These are phyloP conservation scores for Bombycilla garrulus DNA, from an alignment of 2,113 vertebrate genomes.

Conservation along the genomic window DNA sequence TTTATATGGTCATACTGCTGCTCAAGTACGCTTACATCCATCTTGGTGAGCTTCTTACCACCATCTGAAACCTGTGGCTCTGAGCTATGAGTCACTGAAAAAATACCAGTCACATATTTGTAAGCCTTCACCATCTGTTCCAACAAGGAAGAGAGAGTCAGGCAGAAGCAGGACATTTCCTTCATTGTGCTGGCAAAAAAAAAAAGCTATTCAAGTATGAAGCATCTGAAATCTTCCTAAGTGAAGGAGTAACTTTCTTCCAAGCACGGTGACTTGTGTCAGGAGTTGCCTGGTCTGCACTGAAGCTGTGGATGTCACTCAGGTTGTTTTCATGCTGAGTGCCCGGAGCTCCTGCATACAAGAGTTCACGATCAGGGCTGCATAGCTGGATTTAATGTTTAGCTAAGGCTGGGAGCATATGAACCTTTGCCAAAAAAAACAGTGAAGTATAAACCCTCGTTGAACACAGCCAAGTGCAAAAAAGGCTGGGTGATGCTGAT, in stretches of 20 bases:
- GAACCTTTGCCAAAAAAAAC: conserved; percentile 61
- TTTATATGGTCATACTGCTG: conserved; percentile 78
- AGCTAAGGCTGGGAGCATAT: conserved; percentile 42
- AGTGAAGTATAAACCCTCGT: conserved; percentile 44
- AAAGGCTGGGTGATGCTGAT: conserved; percentile 2
- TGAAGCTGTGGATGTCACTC: neutral
- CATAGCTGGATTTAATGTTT: conserved; percentile 60
- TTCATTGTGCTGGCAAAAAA: conserved; percentile 33
- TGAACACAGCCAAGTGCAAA: neutral
- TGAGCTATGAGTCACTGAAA: conserved; percentile 60
- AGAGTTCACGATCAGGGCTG: conserved; percentile 34
- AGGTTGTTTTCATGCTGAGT: neutral
- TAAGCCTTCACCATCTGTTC: conserved; percentile 67
- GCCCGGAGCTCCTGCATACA: conserved; percentile 23
- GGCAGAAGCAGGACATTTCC: conserved; percentile 70
- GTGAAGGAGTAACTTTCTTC: neutral
- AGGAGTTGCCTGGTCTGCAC: neutral
- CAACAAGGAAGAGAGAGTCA: conserved; percentile 67
- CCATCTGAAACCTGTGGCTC: conserved; percentile 57
- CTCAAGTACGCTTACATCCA: conserved; percentile 79
- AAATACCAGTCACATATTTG: conserved; percentile 60
- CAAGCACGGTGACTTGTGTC: neutral
- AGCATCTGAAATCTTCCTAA: conserved; percentile 2
- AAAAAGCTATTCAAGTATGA: neutral
- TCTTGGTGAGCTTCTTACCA: conserved; percentile 59